A percentile compares a stretch with the other conserved stretches of the same genome.
Evolutionary conservation across 2,888 invertebrate genomes (phyloP).

Genomic region (Antitype chi): DNA sequence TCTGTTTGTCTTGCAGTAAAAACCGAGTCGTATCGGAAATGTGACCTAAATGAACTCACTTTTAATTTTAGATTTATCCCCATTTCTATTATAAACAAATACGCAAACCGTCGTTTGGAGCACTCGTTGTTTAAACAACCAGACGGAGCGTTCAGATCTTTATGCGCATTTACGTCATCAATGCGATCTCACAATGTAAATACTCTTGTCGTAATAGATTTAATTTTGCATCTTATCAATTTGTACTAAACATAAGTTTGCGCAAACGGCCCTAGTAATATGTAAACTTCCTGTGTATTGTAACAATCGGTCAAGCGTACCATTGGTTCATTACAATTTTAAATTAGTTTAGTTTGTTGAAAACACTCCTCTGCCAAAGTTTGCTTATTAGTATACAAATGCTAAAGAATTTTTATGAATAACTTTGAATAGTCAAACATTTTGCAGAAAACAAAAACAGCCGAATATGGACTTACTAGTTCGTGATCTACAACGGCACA

Average conservation of each 20-base stretch:
- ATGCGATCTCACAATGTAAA: conserved; percentile 46
- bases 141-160: conserved; percentile 39
- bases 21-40: conserved; percentile 5
- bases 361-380: conserved; percentile 33
- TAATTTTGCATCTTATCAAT: conserved; percentile 38
- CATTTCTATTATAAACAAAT: conserved; percentile 46
- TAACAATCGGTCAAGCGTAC: conserved; percentile 73
- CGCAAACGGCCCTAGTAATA: conserved; percentile 49
- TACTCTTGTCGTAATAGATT: conserved; percentile 30
- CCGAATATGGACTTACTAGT: conserved; percentile 27
- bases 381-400: conserved; percentile 28
- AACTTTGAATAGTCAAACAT: conserved; percentile 19
- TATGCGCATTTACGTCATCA: conserved; percentile 56
- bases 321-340: conserved; percentile 74
- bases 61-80: conserved; percentile 45
- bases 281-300: conserved; percentile 71
- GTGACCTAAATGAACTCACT: conserved; percentile 37
- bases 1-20: neutral
- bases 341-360: conserved; percentile 65
- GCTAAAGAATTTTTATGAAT: conserved; percentile 19
- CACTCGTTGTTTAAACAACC: conserved; percentile 45
- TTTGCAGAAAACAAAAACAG: conserved; percentile 15
- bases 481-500: conserved; percentile 25
- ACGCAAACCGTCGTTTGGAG: conserved; percentile 30
- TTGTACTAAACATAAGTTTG: conserved; percentile 43